These are phyloP conservation scores for Chrysopa pallens DNA, from an alignment of 1,140 invertebrate genomes.

Conservation along the genomic window DNA sequence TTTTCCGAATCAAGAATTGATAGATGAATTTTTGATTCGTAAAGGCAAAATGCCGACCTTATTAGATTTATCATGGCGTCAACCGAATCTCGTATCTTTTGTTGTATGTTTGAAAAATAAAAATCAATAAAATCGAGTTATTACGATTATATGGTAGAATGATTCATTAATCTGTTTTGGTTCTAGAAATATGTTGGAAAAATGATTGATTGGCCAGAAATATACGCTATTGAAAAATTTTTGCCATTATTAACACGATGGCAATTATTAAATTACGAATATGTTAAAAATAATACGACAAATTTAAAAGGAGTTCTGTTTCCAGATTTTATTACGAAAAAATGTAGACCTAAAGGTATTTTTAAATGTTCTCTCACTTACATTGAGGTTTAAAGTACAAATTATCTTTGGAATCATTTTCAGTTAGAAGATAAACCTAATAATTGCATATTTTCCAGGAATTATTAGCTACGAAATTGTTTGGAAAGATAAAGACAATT, in stretches of 20 bases:
- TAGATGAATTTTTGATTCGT: slow-evolving; percentile 50
- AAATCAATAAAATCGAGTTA: background rate
- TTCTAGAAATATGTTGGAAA: slow-evolving; percentile 42
- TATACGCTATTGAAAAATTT: slow-evolving; percentile 59
- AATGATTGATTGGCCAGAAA: slow-evolving; percentile 52
- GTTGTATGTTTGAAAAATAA: slow-evolving; percentile 32
- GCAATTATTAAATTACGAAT: slow-evolving; percentile 30
- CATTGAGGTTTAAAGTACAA: background rate
- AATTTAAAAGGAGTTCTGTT: slow-evolving; percentile 16
- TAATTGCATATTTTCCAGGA: slow-evolving; percentile 18
- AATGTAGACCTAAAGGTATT: slow-evolving; percentile 33
- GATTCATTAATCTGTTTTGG: slow-evolving; percentile 6
- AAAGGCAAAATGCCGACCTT: slow-evolving; percentile 26
- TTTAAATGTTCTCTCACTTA: background rate
- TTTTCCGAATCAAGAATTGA: slow-evolving; percentile 54
- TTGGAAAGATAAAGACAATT: slow-evolving; percentile 36
- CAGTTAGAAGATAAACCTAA: background rate
- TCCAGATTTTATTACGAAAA: slow-evolving; percentile 36
- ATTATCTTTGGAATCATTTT: slow-evolving; percentile 1
- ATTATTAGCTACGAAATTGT: slow-evolving; percentile 49
- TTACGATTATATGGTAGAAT: background rate
- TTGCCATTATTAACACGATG: slow-evolving; percentile 56
- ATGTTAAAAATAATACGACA: slow-evolving; percentile 9
- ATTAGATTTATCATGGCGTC: slow-evolving; percentile 37
- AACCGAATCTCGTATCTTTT: slow-evolving; percentile 49